These are phyloP conservation scores for Poeciliopsis infans DNA, from an alignment of 2,797 vertebrate genomes.

Conservation along the genomic window DNA sequence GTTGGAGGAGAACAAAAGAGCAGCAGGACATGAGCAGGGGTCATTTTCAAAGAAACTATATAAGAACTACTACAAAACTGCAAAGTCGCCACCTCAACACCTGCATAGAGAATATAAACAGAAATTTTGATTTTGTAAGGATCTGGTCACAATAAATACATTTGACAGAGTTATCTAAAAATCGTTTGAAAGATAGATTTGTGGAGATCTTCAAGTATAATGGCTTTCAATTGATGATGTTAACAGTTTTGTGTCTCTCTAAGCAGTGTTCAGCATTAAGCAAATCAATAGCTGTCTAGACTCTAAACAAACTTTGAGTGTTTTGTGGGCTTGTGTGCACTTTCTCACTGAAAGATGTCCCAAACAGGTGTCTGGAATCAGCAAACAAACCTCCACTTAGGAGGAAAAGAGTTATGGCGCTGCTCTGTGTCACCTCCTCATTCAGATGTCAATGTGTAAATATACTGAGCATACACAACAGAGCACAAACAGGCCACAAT, in stretches of 20 bases:
- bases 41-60: constrained; percentile 58
- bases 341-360: constrained; percentile 31
- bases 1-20: constrained; percentile 55
- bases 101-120: constrained; percentile 42
- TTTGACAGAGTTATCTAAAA: background rate
- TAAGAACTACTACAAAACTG: constrained; percentile 26
- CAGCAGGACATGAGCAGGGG: constrained; percentile 56
- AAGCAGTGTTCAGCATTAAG: background rate
- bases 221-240: background rate
- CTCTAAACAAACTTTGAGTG: constrained; percentile 13
- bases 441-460: constrained; percentile 43
- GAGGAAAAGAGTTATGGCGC: constrained; percentile 48
- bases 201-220: background rate
- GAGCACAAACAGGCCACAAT: constrained; percentile 37
- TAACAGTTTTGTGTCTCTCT: background rate
- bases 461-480: constrained; percentile 48
- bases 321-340: constrained; percentile 13
- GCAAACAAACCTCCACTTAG: constrained; percentile 25
- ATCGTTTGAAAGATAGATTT: background rate
- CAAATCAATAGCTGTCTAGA: background rate
- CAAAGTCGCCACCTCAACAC: constrained; percentile 27
- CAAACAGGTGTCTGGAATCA: background rate
- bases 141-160: constrained; percentile 1
- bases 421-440: constrained; percentile 24
- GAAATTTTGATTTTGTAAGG: constrained; percentile 23